Conservation (phyloP, 1,140 invertebrate genomes). For the Eueides isabella region DNA sequence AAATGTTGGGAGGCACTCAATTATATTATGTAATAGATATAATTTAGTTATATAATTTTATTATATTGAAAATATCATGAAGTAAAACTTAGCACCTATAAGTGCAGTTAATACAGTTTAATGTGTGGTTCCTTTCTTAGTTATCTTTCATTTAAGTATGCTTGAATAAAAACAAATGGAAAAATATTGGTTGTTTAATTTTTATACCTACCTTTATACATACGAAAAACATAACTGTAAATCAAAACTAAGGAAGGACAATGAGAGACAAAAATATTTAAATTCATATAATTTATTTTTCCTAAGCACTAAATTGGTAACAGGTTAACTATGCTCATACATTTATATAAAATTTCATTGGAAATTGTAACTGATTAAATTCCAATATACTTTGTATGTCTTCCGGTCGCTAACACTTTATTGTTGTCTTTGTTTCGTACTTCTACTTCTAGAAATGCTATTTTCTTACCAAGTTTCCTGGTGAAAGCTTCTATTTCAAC, state of each 20-base stretch:
- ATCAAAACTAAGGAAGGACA: not conserved
- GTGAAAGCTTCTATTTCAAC: constrained; percentile 91
- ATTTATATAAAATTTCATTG: not conserved
- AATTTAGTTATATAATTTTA: no score
- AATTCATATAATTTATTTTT: not conserved
- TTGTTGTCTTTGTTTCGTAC: constrained; percentile 88
- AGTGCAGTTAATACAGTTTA: not conserved
- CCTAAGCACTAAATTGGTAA: not conserved
- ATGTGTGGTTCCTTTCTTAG: not conserved
- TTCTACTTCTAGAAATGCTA: constrained; percentile 92
- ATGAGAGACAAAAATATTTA: not conserved
- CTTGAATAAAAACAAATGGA: not conserved
- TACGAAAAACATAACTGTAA: not conserved
- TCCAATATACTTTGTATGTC: constrained; percentile 90
- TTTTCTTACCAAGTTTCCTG: constrained; percentile 88
- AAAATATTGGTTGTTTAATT: not conserved
- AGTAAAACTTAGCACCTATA: not conserved
- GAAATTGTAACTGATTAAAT: constrained; percentile 39
- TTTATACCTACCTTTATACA: not conserved
- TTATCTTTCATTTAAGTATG: not conserved
- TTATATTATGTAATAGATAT: no score
- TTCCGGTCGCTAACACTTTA: constrained; percentile 88
- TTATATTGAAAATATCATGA: no score
- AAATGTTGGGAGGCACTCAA: no score
- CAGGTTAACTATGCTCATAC: not conserved